Percentiles rank a stretch among this genome's conserved stretches.
phyloP scores from a whole-genome alignment of 2,113 vertebrate genomes.

The Irena cyanogastra region DNA sequence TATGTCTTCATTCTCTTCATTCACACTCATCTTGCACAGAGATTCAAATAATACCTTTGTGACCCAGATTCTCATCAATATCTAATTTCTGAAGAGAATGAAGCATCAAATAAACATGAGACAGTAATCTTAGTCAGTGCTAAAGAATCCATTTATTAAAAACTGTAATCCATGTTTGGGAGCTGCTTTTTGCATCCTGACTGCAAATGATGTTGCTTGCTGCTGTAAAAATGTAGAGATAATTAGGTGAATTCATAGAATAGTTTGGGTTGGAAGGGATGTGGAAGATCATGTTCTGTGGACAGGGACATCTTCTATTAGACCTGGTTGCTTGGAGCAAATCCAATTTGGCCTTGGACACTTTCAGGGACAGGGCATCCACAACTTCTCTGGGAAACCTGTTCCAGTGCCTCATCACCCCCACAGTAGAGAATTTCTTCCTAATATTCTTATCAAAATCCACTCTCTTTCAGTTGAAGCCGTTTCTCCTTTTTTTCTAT shows the following conservation, averaged over 20 bases:
- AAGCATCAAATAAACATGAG: background rate
- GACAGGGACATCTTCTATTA: background rate
- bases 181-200: background rate
- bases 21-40: background rate
- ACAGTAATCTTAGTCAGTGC: background rate
- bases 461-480: background rate
- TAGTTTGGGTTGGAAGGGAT: background rate
- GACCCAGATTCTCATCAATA: background rate
- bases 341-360: background rate
- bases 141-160: conserved; percentile 25
- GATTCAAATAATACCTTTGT: background rate
- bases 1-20: background rate
- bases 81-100: background rate
- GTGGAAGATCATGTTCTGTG: background rate
- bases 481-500: background rate
- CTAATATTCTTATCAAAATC: background rate
- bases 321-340: background rate
- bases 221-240: background rate
- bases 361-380: background rate
- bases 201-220: background rate
- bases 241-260: background rate
- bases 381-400: background rate
- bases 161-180: background rate
- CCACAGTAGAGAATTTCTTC: background rate
- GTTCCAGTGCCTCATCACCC: background rate